Percentiles rank a stretch among this genome's conserved stretches.
Evolutionary conservation across 2,888 invertebrate genomes (phyloP).

Genomic region (Eumerus sabulonum): DNA sequence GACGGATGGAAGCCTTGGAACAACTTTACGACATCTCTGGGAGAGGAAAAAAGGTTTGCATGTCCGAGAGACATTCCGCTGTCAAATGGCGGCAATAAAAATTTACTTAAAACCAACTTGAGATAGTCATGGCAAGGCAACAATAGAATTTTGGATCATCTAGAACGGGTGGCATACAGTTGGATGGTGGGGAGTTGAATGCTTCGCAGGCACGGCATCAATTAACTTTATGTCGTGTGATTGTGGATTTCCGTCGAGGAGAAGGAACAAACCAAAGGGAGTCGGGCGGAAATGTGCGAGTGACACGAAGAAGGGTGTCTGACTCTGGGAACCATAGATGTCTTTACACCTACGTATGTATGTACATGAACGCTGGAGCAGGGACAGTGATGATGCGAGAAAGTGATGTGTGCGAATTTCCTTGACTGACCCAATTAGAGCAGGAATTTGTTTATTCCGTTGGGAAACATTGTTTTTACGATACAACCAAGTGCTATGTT

Average conservation of each 20-base stretch:
- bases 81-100: conserved; percentile 40
- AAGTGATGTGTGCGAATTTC: conserved; percentile 21
- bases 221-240: conserved; percentile 66
- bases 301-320: conserved; percentile 25
- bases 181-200: conserved; percentile 38
- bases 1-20: conserved; percentile 13
- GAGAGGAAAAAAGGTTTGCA: conserved; percentile 51
- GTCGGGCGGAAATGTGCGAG: conserved; percentile 37
- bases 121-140: conserved; percentile 48
- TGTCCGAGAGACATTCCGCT: conserved; percentile 42
- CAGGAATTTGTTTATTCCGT: not conserved
- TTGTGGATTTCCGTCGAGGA: conserved; percentile 59
- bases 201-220: conserved; percentile 61
- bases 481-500: no score
- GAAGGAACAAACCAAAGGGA: not conserved
- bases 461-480: no score
- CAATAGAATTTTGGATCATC: conserved; percentile 50
- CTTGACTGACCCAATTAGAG: conserved; percentile 43
- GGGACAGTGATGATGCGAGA: not conserved
- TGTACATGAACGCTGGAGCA: no score
- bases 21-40: conserved; percentile 46
- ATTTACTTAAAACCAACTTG: conserved; percentile 59
- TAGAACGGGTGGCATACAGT: not conserved
- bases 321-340: no score
- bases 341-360: no score